Conservation (phyloP, 2,113 vertebrate genomes). For the Erythrolamprus reginae region DNA sequence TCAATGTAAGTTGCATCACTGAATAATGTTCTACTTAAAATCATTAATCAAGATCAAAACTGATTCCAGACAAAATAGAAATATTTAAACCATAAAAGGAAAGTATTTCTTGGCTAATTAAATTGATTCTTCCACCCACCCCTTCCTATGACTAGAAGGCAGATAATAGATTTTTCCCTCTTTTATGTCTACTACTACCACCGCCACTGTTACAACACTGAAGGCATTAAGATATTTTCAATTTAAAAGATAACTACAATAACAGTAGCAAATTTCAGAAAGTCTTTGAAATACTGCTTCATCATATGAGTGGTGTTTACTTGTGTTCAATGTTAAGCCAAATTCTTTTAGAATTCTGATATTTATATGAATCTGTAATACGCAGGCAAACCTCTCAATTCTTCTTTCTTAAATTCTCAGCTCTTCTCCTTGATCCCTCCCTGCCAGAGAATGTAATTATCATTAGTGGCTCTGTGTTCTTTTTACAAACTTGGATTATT, state of each 20-base stretch:
- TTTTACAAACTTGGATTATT: neutral
- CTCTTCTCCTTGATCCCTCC: neutral
- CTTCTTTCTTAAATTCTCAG: neutral
- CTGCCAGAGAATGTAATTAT: neutral
- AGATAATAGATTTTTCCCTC: neutral
- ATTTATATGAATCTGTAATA: neutral
- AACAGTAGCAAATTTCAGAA: neutral
- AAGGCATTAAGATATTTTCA: neutral
- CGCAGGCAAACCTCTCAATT: neutral
- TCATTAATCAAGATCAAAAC: slow-evolving; percentile 10
- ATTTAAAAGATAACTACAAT: neutral
- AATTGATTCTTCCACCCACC: neutral
- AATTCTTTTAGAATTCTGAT: neutral
- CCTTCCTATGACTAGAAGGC: neutral
- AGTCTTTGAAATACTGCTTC: neutral
- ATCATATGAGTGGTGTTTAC: neutral
- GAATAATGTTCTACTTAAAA: slow-evolving; percentile 1
- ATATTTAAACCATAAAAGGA: slow-evolving; percentile 2
- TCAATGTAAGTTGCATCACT: neutral
- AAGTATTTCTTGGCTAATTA: neutral
- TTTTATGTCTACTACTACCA: neutral
- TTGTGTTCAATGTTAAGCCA: neutral
- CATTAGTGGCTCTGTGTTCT: neutral
- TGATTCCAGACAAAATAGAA: neutral
- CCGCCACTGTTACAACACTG: neutral